Base-by-base conservation (phyloP, 2,888 invertebrate species). In the Agriopis aurantiaria region DNA sequence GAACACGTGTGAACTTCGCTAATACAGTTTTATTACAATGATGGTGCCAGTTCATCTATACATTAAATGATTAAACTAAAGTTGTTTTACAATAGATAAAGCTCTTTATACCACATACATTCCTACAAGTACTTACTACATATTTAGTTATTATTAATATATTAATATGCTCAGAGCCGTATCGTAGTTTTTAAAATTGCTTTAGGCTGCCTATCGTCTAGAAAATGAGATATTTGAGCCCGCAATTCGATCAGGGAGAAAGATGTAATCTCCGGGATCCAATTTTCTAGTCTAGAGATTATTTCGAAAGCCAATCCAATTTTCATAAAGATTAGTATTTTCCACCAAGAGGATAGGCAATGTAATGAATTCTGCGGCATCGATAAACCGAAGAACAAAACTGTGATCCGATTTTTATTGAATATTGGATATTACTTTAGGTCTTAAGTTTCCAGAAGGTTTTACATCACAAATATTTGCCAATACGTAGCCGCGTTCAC, bases 321-420 rank as follows among this genome's bases (percentile, higher is more conserved):
- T 66, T 71, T 67, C 66, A 67, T 71, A 67, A 62, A 71, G 53
- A 66, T 67, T 66, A 71, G 62, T 71, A 66, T 67, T 71, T 70
- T 67, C 66, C 57, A 67, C 55, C 51, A 14, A 14, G 56, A 43
- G 46, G 9, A 11, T 14, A n/a, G 58, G 52, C 57, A 8, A 55
- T 41, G 17, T 12, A 56, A 49, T 58, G 58, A 55, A 56, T 33
- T 45, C 11, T 17, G 8, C 46, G 40, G 8, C 17, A 11, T 53
- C 64, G 64, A 60, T 63, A 68, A 55, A 48, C 23, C 52, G n/a
- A 8, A 3, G 48, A 33, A 33, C 23, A 8, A 46, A 58, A 46
- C 48, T 46, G 17, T 57, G 43, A 45, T 51, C 51, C 51, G 51
- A 58, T 51, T 58, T 56, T 57, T 45, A 51, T 65, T 41, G 58